Evolutionary conservation across 2,888 invertebrate genomes (phyloP), one percentile per base, ranked within the genome.

Genomic region (Dorcus parallelipipedus): DNA sequence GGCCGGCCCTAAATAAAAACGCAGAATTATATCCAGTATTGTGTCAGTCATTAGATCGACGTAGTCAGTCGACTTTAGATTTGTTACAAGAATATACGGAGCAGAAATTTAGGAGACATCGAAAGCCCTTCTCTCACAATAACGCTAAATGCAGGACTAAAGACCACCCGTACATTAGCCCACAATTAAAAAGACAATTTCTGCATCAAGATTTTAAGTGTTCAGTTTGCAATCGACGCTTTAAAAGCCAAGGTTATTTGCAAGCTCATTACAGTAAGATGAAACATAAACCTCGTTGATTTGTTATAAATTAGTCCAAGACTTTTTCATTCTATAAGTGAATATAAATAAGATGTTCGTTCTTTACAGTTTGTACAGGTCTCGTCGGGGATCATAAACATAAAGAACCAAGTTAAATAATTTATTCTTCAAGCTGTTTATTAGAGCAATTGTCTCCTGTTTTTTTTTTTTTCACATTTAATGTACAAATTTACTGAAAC

Each of bases 161-260:
- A 49, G 72, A 74, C 40, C 74, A 75, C 56, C 78, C 77, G 0
- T 78, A 77, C 63, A 78, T 78, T 41, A 78, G 75, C 67, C 77
- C 77, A 2, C 66, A 72, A 52, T 66, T 78, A 52, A 73, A 72
- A 64, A 72, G 77, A 59, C 78, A 78, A 60, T 78, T 78, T 66
- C 68, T 73, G 59, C 69, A 69, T 55, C 71, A 74, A 57, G 76
- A 74, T 70, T 78, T 78, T 64, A 74, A 71, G 60, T 78, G 78
- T 65, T 70, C 72, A 39, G 73, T 70, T 60, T 78, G 78, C 62
- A 76, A 73, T 62, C 69, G 77, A 56, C 72, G 74, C 56, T 78
- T 78, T 66, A 78, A 78, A 68, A 77, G 77, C 67, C 77, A 72
- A 23, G 78, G 77, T 7, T 78, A 78, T 67, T 67, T 78, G 49